Conservation (phyloP, 2,113 vertebrate species). For the Hippocampus zosterae region DNA sequence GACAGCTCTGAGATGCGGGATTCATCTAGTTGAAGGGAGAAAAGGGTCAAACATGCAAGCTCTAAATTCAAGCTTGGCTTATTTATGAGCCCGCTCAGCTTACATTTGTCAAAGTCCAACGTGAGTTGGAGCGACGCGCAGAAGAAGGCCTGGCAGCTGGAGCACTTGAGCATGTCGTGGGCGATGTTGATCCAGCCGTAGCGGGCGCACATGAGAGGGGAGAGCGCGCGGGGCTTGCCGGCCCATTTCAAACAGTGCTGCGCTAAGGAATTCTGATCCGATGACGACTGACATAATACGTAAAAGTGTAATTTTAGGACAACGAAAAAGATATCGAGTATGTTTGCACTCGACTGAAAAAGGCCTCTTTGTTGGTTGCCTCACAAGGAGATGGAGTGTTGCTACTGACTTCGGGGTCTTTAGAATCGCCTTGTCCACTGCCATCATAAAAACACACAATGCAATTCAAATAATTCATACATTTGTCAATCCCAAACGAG, state of each 20-base stretch:
- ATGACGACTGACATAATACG: not conserved
- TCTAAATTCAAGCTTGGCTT: slow-evolving; percentile 1
- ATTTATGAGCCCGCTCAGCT: slow-evolving; percentile 21
- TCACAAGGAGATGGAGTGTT: slow-evolving; percentile 69
- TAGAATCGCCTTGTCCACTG: slow-evolving; percentile 53
- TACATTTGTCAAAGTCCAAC: slow-evolving; percentile 83
- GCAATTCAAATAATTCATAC: not conserved
- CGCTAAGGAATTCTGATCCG: slow-evolving; percentile 68
- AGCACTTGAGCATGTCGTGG: slow-evolving; percentile 87
- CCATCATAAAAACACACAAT: slow-evolving; percentile 18
- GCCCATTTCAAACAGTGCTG: slow-evolving; percentile 87
- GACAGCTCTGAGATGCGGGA: slow-evolving; percentile 80
- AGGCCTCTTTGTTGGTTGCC: slow-evolving; percentile 85
- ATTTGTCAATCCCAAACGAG: not conserved
- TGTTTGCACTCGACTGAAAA: slow-evolving; percentile 85
- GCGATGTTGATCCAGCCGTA: slow-evolving; percentile 88
- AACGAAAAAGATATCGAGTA: slow-evolving; percentile 93
- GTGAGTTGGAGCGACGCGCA: slow-evolving; percentile 80
- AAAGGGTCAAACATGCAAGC: slow-evolving; percentile 1
- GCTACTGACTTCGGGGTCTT: slow-evolving; percentile 44
- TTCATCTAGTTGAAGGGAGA: slow-evolving; percentile 73
- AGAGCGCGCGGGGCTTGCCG: slow-evolving; percentile 81
- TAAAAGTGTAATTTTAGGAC: not conserved
- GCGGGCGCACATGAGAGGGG: slow-evolving; percentile 83
- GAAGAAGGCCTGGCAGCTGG: slow-evolving; percentile 89